Evolutionary conservation across 2,113 vertebrate genomes (phyloP), one percentile per base, ranked within the genome.

Genomic region (Anhinga rufa): DNA sequence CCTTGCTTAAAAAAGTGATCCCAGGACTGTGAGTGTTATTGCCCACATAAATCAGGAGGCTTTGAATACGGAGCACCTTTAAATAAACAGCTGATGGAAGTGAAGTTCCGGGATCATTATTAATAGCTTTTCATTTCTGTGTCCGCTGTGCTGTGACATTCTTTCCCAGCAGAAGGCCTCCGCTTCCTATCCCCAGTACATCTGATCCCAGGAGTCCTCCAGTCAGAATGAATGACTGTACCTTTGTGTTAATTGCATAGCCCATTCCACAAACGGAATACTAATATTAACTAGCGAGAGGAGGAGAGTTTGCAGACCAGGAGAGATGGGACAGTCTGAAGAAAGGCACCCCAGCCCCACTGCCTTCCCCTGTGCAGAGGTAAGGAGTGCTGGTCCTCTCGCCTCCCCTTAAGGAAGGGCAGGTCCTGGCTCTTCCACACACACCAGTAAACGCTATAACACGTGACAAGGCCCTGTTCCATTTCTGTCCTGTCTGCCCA

Each of bases 71-170:
- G 98, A 98, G 98, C 97, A 98, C 98, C 98, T 98, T 98, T 98
- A 98, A 98, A 98, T 97, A 98, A 98, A 98, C 98, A 98, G 98
- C 98, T 98, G 98, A 98, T 98, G 98, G 97, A 97, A 98, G 98
- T 98, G 98, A 98, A 98, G 98, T 98, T 98, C 98, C 91, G 83
- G 97, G 97, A 98, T 98, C 98, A 97, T 98, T 98, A 98, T 98
- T 98, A 98, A 98, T 98, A 98, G 98, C 98, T 98, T 98, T 98
- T 97, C 98, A 98, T 98, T 98, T 98, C 95, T 89, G 97, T 98
- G 97, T 97, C 98, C 96, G 97, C 98, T 98, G 98, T 98, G 98
- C 98, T 98, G 98, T 98, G 98, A 98, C 98, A 98, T 97, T 96
- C 97, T 86, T 97, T 98, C 98, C 98, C 98, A 97, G 98, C 97